Percentiles rank a stretch among this genome's conserved stretches.
phyloP scores from a whole-genome alignment of 2,888 invertebrate genomes.

The Lasioglossum morio region DNA sequence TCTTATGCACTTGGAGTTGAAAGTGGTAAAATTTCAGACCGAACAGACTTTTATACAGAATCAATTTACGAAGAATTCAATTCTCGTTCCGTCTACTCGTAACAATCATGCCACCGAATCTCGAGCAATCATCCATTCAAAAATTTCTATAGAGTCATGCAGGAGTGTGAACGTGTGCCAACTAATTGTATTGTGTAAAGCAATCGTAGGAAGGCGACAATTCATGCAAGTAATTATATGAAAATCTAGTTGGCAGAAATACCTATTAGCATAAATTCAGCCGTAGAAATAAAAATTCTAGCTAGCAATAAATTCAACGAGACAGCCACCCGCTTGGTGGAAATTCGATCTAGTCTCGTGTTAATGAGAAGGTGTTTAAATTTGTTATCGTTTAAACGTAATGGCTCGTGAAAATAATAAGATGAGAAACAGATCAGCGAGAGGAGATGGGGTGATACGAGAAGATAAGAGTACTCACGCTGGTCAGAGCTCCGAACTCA shows the following conservation, averaged over 20 bases:
- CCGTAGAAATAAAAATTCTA: background rate
- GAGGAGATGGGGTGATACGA: background rate
- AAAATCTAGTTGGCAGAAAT: background rate
- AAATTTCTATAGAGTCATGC: background rate
- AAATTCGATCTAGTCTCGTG: background rate
- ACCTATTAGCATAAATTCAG: background rate
- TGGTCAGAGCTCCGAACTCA: slow-evolving; percentile 8
- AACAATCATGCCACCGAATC: no score
- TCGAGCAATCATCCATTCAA: background rate
- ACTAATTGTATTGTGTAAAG: background rate
- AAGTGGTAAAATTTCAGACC: no score
- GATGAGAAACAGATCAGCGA: background rate
- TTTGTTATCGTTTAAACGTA: background rate
- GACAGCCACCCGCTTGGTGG: no score
- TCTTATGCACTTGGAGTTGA: background rate
- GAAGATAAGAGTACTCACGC: slow-evolving; percentile 19
- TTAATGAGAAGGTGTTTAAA: background rate
- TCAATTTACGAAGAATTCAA: no score
- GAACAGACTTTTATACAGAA: no score
- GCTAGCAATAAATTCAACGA: background rate
- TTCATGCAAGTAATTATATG: background rate
- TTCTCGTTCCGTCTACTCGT: no score
- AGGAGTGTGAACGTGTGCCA: background rate
- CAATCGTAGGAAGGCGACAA: background rate
- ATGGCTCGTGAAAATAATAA: background rate